A percentile compares a stretch with the other conserved stretches of the same genome.
phyloP scores from a whole-genome alignment of 2,797 vertebrate genomes.

The Catostomus latipinnis region DNA sequence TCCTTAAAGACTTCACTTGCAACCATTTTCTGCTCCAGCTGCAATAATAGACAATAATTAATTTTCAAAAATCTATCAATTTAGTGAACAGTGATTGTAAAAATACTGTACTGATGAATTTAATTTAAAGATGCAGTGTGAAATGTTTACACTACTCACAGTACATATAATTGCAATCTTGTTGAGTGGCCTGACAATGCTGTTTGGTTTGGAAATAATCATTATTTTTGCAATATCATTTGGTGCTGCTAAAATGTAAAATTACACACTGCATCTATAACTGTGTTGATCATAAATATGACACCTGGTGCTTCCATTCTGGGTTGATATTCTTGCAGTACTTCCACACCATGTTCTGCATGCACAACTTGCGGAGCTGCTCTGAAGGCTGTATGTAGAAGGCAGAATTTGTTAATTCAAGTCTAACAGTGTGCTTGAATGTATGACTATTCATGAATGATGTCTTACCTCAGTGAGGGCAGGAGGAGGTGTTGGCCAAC shows the following conservation, averaged over 20 bases:
- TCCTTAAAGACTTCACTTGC: slow-evolving; percentile 98
- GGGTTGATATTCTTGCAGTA: slow-evolving; percentile 96
- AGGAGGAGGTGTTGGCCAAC: slow-evolving; percentile 90
- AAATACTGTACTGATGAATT: no score
- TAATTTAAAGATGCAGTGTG: no score
- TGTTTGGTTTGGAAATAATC: no score
- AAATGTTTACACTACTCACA: no score
- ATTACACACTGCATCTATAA: no score
- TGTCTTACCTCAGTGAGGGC: slow-evolving; percentile 86
- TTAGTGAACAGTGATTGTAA: no score
- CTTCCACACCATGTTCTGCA: slow-evolving; percentile 98
- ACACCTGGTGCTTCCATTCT: slow-evolving; percentile 97
- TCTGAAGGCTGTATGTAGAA: slow-evolving; percentile 83
- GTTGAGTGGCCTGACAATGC: no score
- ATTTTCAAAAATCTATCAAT: no score
- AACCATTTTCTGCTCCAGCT: slow-evolving; percentile 94
- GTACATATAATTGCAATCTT: no score
- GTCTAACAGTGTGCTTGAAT: neutral
- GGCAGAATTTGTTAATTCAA: neutral
- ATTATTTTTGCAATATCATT: no score
- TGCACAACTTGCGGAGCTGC: slow-evolving; percentile 85
- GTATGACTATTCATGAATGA: neutral
- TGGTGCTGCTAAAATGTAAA: no score
- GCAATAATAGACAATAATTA: slow-evolving; percentile 30
- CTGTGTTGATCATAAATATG: neutral